These are phyloP conservation scores for Neodiprion lecontei DNA, from an alignment of 1,140 invertebrate genomes.

Conservation along the genomic window DNA sequence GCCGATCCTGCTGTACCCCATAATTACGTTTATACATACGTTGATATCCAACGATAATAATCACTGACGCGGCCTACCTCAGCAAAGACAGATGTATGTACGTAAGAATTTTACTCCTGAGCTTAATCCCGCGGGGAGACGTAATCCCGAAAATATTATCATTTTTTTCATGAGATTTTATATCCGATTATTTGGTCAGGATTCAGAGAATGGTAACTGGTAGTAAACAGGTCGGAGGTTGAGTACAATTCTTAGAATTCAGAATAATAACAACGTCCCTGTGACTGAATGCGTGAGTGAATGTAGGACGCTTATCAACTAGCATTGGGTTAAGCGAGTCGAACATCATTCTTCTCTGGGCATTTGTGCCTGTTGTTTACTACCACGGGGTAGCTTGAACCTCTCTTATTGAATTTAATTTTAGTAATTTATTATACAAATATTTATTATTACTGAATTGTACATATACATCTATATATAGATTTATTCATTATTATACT, in stretches of 20 bases:
- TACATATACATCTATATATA: conserved; percentile 19
- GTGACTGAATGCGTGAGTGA: neutral
- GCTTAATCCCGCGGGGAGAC: too few relatives aligned
- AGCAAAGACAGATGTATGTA: neutral
- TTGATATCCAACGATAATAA: neutral
- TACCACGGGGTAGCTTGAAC: conserved; percentile 38
- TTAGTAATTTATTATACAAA: conserved; percentile 27
- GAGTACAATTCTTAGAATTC: neutral
- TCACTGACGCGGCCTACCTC: neutral
- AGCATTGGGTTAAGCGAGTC: neutral
- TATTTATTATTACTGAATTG: conserved; percentile 25
- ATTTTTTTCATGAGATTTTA: too few relatives aligned
- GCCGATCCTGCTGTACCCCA: neutral
- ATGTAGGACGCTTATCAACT: neutral
- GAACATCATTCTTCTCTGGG: neutral
- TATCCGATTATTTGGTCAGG: too few relatives aligned
- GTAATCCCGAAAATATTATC: too few relatives aligned
- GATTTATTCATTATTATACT: conserved; percentile 20
- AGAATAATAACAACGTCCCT: neutral
- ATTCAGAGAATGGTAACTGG: too few relatives aligned
- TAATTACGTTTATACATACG: neutral
- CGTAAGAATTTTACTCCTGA: too few relatives aligned
- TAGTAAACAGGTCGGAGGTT: neutral
- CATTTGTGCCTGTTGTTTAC: conserved; percentile 12
- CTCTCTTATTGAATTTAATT: conserved; percentile 23